Base-by-base conservation (phyloP, 2,113 vertebrate species). In the Erpornis zantholeuca region DNA sequence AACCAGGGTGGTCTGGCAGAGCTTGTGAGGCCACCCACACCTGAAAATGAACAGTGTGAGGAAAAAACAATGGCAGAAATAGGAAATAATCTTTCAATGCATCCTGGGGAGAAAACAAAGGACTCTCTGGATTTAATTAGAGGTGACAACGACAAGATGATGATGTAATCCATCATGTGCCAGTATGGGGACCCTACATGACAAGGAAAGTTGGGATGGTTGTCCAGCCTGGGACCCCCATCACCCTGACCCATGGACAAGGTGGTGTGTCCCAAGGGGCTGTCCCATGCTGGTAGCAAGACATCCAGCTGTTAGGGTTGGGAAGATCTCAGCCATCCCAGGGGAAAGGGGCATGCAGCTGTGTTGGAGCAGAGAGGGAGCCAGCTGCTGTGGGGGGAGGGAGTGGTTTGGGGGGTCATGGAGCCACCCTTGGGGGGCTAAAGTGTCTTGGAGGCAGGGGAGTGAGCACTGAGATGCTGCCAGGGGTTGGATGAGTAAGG, bases 141-240 rank as follows among this genome's bases (percentile, higher is more conserved):
- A 60, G 40, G 53, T 71, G 61, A 22, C 59, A 75, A 36, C 1
- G 5, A 35, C 2, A 17, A 68, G 38, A 14, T 6, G 3, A 19
- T 78, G 38, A 7, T 45, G 36, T 49, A 61, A 50, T 19, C n/a
- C 54, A 44, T 50, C 13, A 6, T 47, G 23, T 33, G 4, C 1
- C 15, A 44, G 4, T 18, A 18, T 6, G 52, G 45, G 22, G 19
- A 66, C 53, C 56, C 31, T 42, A 11, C n/a, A 2, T 29, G 54
- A 45, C 2, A 5, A 29, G 24, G 61, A 42, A 17, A 11, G 22
- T 29, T 10, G 7, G 16, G 52, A 64, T 72, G 15, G 16, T 61
- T 44, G 64, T 78, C 25, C 40, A 77, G 20, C 52, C 25, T 0
- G 0, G 20, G 21, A 38, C 17, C 14, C 2, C 0, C 1, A 8